phyloP scores from a whole-genome alignment of 2,113 vertebrate genomes.

The Oplegnathus fasciatus region DNA sequence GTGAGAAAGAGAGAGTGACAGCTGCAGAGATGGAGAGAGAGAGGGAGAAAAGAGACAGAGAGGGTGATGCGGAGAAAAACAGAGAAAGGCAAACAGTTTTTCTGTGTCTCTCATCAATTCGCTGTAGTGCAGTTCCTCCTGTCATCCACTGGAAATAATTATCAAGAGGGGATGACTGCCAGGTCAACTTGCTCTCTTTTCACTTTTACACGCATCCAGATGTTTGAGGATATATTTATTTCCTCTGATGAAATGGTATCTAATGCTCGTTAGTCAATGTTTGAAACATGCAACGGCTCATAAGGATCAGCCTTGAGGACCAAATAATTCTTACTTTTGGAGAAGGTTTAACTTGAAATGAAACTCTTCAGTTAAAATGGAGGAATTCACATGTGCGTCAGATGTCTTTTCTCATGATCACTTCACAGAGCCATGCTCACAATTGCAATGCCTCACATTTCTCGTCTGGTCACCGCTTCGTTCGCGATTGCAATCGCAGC shows the following conservation, averaged over 20 bases:
- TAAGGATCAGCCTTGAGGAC: not conserved
- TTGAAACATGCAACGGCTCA: not conserved
- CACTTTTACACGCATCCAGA: conserved; percentile 10
- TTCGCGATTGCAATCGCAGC: not conserved
- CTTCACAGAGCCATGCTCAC: not conserved
- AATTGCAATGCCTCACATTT: not conserved
- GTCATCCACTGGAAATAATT: conserved; percentile 76
- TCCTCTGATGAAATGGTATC: conserved; percentile 4
- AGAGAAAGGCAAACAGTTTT: conserved; percentile 67
- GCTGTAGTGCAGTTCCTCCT: conserved; percentile 62
- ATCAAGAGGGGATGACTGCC: conserved; percentile 41
- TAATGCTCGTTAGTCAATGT: not conserved
- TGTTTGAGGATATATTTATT: conserved; percentile 21
- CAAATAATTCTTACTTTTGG: not conserved
- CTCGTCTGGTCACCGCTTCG: not conserved
- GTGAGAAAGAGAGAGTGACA: conserved; percentile 77
- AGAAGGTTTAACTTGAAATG: conserved; percentile 15
- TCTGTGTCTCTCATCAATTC: conserved; percentile 70
- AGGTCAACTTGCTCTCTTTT: conserved; percentile 63
- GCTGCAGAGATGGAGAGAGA: conserved; percentile 6
- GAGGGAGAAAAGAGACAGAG: conserved; percentile 16
- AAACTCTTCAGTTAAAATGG: not conserved
- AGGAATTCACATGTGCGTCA: not conserved
- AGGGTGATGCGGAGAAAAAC: conserved; percentile 37
- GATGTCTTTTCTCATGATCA: not conserved